Evolutionary conservation across 2,888 invertebrate species (phyloP).

Genomic region (Pseudeuparius sepicola): DNA sequence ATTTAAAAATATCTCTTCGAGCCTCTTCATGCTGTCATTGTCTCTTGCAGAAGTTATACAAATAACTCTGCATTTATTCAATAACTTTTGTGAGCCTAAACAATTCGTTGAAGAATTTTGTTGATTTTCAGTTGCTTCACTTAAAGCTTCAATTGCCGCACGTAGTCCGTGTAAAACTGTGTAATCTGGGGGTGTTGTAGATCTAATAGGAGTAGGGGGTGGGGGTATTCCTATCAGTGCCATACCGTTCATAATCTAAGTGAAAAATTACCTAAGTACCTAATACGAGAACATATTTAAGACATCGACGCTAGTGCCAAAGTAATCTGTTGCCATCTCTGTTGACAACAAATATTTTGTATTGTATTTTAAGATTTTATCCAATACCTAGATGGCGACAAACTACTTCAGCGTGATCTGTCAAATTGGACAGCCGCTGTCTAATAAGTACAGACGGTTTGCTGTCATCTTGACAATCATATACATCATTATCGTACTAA

Average conservation of each 20-base stretch:
- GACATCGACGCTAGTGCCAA: constrained; percentile 1
- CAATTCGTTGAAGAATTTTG: too few relatives aligned
- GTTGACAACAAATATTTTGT: too few relatives aligned
- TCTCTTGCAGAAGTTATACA: constrained; percentile 85
- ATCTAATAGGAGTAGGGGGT: constrained; percentile 34
- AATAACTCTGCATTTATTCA: constrained; percentile 68
- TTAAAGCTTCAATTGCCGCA: constrained; percentile 76
- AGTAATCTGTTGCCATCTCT: too few relatives aligned
- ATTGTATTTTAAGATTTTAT: too few relatives aligned
- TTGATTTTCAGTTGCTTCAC: constrained; percentile 72
- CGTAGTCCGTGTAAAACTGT: constrained; percentile 75
- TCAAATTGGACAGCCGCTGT: too few relatives aligned
- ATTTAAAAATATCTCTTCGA: constrained; percentile 79
- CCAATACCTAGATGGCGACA: too few relatives aligned
- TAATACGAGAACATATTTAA: constrained; percentile 2
- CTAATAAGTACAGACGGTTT: too few relatives aligned
- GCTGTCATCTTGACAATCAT: too few relatives aligned
- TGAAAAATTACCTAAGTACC: constrained; percentile 16
- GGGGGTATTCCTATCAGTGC: constrained; percentile 74
- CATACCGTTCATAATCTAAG: constrained; percentile 70
- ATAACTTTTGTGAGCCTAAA: constrained; percentile 29
- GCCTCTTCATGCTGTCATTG: constrained; percentile 73
- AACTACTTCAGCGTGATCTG: too few relatives aligned
- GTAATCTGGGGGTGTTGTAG: constrained; percentile 50
- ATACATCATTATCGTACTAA: constrained; percentile 49